Conservation (phyloP, 2,888 invertebrate genomes). For the Laothoe populi region DNA sequence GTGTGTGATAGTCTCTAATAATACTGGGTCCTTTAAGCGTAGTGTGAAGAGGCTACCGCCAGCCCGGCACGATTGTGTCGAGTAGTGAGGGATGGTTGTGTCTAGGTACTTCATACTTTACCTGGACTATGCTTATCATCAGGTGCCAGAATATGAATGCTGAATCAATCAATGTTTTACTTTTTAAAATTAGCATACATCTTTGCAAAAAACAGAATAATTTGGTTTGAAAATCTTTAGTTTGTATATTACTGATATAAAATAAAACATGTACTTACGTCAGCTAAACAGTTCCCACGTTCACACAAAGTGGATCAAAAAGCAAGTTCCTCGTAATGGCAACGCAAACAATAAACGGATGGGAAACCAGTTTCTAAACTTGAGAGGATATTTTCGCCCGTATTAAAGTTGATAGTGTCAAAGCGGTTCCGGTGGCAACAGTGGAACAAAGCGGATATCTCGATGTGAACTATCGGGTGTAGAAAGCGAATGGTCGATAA, state of each 20-base stretch:
- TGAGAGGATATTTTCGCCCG: constrained; percentile 6
- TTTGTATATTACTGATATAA: too few relatives aligned
- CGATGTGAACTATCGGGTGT: constrained; percentile 11
- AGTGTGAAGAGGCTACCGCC: too few relatives aligned
- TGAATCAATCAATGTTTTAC: too few relatives aligned
- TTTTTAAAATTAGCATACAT: too few relatives aligned
- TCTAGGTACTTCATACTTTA: too few relatives aligned
- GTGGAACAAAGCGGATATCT: constrained; percentile 7
- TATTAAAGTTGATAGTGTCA: constrained; percentile 2
- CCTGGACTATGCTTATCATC: too few relatives aligned
- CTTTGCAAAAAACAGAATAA: not conserved
- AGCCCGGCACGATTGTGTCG: too few relatives aligned
- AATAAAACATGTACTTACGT: too few relatives aligned
- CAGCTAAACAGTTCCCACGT: not conserved
- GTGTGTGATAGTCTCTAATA: too few relatives aligned
- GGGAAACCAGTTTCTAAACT: constrained; percentile 14
- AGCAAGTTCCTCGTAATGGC: not conserved
- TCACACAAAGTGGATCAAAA: constrained; percentile 3
- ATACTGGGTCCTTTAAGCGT: too few relatives aligned
- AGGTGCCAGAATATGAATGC: not conserved
- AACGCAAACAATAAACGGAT: constrained; percentile 11
- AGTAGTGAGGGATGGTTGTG: too few relatives aligned
- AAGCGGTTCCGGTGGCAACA: constrained; percentile 1
- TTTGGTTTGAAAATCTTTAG: not conserved
- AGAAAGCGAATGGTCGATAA: constrained; percentile 7